Evolutionary conservation across 1,140 invertebrate species (phyloP).

Genomic region (Drosophila kohkoa): DNA sequence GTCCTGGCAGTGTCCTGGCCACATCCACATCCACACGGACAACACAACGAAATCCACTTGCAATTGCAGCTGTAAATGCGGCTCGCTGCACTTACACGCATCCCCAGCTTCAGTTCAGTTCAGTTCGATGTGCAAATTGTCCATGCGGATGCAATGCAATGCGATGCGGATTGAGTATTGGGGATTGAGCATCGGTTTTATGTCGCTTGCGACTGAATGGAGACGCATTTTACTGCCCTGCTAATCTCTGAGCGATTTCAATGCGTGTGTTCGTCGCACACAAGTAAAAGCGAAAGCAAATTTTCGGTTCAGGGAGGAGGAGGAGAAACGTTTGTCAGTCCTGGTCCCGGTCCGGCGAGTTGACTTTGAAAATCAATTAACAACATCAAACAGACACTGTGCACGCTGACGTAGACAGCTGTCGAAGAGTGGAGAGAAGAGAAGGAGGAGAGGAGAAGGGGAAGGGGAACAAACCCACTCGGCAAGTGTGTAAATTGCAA

Average conservation of each 20-base stretch:
- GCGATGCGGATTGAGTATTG: constrained; percentile 18
- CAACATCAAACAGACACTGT: constrained; percentile 83
- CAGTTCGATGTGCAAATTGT: constrained; percentile 44
- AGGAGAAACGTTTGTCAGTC: neutral
- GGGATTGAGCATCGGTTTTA: constrained; percentile 73
- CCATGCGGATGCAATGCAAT: constrained; percentile 29
- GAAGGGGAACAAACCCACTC: neutral
- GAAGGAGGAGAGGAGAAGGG: too few relatives aligned
- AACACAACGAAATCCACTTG: constrained; percentile 64
- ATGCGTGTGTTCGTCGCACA: neutral
- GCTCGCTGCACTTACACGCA: constrained; percentile 77
- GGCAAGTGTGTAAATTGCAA: constrained; percentile 82
- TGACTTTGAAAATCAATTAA: constrained; percentile 85
- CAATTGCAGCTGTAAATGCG: constrained; percentile 79
- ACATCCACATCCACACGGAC: constrained; percentile 47
- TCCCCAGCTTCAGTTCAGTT: constrained; percentile 14
- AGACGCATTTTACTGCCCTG: constrained; percentile 79
- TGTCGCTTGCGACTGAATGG: constrained; percentile 79
- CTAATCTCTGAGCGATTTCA: constrained; percentile 73
- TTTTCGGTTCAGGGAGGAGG: neutral
- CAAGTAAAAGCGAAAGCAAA: constrained; percentile 62
- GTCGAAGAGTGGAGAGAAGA: constrained; percentile 30
- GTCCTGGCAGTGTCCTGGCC: constrained; percentile 35
- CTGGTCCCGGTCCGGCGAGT: constrained; percentile 39
- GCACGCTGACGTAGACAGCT: constrained; percentile 78